Evolutionary conservation across 2,888 invertebrate species (phyloP), one percentile per base, ranked within the genome.

Genomic region (Sphaerophoria taeniata): DNA sequence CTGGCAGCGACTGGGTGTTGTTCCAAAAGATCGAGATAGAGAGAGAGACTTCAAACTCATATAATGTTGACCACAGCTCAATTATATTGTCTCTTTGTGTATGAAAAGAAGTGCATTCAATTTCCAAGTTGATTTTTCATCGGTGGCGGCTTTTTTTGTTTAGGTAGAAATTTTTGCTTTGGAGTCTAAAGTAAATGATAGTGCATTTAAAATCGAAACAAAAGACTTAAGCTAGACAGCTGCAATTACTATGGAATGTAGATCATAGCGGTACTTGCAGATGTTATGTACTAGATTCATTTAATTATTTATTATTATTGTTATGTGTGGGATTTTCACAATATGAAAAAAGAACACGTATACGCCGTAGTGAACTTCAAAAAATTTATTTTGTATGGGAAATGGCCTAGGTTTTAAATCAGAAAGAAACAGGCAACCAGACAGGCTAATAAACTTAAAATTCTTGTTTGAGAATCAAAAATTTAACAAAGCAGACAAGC

Each of bases 311-410:
- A 14, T 53, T 60, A 69, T 65, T 65, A 51, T 36, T 33, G 75
- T 70, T 75, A 43, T 75, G 16, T 34, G 16, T 24, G 58, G 49
- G 7, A 58, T 51, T 45, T 58, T 70, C 24, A n/a, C 24, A 5
- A 12, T n/a, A 16, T 43, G 11, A 39, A 16, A 16, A 56, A 36
- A 60, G 4, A 43, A 63, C 63, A 63, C 63, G 71, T 63, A 77
- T 71, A 71, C 71, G 77, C 77, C 71, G 39, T 45, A 55, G 47
- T 76, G 61, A 5, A 45, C 76, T 55, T 69, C 49, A 39, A 7
- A 43, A 36, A 34, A n/a, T n/a, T n/a, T n/a, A n/a, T n/a, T n/a
- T n/a, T n/a, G n/a, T n/a, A n/a, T n/a, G n/a, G n/a, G n/a, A n/a
- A n/a, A n/a, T n/a, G n/a, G n/a, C n/a, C n/a, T n/a, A n/a, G n/a